Evolutionary conservation across 2,797 vertebrate species (phyloP), one percentile per base, ranked within the genome.

Genomic region (Tragelaphus oryx): DNA sequence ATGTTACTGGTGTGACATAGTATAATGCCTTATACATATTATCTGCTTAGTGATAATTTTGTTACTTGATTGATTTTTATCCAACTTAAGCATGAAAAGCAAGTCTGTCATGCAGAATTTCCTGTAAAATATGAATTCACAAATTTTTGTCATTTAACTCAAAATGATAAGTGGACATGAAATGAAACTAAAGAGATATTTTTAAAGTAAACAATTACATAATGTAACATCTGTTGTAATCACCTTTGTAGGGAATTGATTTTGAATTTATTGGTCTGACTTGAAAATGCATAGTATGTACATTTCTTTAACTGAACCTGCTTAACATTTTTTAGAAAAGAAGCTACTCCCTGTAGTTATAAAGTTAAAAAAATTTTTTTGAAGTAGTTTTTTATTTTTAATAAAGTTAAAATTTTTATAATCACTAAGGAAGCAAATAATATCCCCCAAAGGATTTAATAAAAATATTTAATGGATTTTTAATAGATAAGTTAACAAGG

Each of bases 391-490:
- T 71, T 41, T 41, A 71, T 71, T 71, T 71, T 71, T 71, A 41
- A 41, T 41, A 13, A 71, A 68, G 9, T 92, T 44, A 48, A 84
- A 30, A 79, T 71, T 76, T 95, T 93, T 81, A 6, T 54, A 48
- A 62, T 83, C 9, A 68, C 50, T 26, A 71, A 68, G 18, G 82
- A 89, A 80, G 33, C 78, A 95, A 92, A 83, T 93, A 50, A 85
- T 87, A 86, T 60, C 16, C 20, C 78, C 48, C 50, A 55, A 68
- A 80, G 4, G 16, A 48, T 88, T 74, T 33, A 78, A 52, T 82
- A 16, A 71, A 57, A 90, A 68, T 22, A n/a, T 85, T 82, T 89
- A 96, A 54, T 91, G 37, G 48, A 60, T 52, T 95, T 95, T 92
- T 65, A 93, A 59, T 95, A 84, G 46, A 14, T 68, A 57, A 78